Conservation (phyloP, 2,113 vertebrate genomes). For the Calypte anna region DNA sequence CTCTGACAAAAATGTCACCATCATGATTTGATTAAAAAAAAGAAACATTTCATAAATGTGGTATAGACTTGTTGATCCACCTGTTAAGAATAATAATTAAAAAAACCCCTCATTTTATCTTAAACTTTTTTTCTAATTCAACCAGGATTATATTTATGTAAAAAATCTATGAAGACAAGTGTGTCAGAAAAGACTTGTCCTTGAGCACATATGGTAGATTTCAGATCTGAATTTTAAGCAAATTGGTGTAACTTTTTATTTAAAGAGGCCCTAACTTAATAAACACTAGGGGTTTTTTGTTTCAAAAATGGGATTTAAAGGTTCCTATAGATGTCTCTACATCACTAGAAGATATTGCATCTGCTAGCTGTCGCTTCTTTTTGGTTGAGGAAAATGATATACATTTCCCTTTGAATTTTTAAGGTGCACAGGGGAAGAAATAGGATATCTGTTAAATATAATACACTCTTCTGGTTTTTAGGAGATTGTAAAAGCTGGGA, state of each 20-base stretch:
- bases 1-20: not conserved
- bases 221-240: not conserved
- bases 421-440: not conserved
- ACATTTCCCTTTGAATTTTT: not conserved
- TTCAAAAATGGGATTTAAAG: not conserved
- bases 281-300: accelerated
- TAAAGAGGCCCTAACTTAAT: not conserved
- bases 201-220: not conserved
- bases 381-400: not conserved
- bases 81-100: not conserved
- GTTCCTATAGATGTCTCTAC: not conserved
- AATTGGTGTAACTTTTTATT: not conserved
- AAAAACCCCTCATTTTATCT: not conserved
- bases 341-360: not conserved
- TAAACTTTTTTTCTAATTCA: not conserved
- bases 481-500: not conserved
- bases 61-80: not conserved
- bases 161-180: not conserved
- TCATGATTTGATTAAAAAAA: not conserved
- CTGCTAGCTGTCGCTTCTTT: not conserved
- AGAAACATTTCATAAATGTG: not conserved
- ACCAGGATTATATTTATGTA: not conserved
- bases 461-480: not conserved
- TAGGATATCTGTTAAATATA: not conserved
- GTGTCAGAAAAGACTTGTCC: not conserved